Conservation (phyloP, 2,888 invertebrate genomes). For the Eilema sororculum region DNA sequence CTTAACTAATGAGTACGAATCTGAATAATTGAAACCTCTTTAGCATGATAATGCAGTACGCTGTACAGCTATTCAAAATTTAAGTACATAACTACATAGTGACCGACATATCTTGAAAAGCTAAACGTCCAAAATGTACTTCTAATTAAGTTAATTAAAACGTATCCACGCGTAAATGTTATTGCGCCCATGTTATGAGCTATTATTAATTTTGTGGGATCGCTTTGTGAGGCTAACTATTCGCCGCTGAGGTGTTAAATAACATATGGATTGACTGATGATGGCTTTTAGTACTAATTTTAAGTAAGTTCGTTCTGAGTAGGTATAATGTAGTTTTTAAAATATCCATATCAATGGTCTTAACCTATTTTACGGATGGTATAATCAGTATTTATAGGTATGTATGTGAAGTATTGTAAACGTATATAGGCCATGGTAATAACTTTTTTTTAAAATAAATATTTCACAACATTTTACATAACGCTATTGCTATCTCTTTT, state of each 20-base stretch:
- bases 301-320: neutral
- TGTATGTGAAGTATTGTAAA: neutral
- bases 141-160: neutral
- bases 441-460: no score
- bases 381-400: no score
- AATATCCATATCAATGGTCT: no score
- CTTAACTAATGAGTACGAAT: slow-evolving; percentile 10
- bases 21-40: slow-evolving; percentile 11
- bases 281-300: neutral
- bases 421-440: neutral
- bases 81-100: neutral
- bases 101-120: neutral
- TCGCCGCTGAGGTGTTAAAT: neutral
- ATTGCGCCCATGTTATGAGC: neutral
- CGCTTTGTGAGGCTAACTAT: neutral
- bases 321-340: neutral
- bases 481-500: no score
- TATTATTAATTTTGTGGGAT: neutral
- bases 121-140: neutral
- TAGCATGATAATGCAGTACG: neutral
- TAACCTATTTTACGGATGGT: neutral
- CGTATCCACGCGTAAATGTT: neutral
- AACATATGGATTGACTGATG: neutral
- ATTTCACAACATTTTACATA: no score
- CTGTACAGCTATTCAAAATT: neutral